Percentiles rank a stretch among this genome's conserved stretches.
Conservation (phyloP, 2,888 invertebrate species). For the Drosophila stalkeri region DNA sequence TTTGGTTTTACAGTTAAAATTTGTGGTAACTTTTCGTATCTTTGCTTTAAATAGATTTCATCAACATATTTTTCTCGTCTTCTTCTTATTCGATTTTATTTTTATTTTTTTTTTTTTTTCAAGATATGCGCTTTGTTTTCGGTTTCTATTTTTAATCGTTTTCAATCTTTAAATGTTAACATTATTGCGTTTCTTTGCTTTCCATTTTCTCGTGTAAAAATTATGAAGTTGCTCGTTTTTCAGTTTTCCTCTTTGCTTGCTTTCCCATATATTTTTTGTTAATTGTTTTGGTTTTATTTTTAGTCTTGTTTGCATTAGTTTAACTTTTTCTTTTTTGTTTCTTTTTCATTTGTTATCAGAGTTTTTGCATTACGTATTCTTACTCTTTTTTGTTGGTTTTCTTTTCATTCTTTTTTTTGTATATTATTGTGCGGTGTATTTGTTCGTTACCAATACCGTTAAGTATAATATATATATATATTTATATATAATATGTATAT, state of each 20-base stretch:
- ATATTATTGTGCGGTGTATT: slow-evolving; percentile 83
- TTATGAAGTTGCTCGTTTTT: slow-evolving; percentile 66
- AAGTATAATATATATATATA: slow-evolving; percentile 62
- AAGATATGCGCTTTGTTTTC: slow-evolving; percentile 82
- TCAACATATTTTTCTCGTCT: slow-evolving; percentile 29
- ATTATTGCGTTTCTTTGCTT: slow-evolving; percentile 64
- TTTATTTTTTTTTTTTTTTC: slow-evolving; percentile 27
- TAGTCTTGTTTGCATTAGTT: slow-evolving; percentile 73
- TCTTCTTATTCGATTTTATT: background rate
- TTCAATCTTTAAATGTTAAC: slow-evolving; percentile 76
- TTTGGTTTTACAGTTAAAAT: slow-evolving; percentile 56
- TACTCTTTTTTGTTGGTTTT: slow-evolving; percentile 20
- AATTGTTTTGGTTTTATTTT: slow-evolving; percentile 17
- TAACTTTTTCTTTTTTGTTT: slow-evolving; percentile 21
- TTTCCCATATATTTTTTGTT: slow-evolving; percentile 18
- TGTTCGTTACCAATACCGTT: slow-evolving; percentile 77
- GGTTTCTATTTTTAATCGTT: slow-evolving; percentile 26
- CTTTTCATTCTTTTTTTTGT: slow-evolving; percentile 57
- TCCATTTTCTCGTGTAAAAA: slow-evolving; percentile 62
- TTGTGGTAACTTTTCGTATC: slow-evolving; percentile 66
- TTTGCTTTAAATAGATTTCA: slow-evolving; percentile 31
- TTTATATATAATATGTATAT: slow-evolving; percentile 67
- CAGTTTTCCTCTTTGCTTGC: slow-evolving; percentile 32
- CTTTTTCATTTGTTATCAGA: slow-evolving; percentile 37
- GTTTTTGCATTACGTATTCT: slow-evolving; percentile 63